Evolutionary conservation across 2,888 invertebrate genomes (phyloP).

Genomic region (Standfussiana lucernea): DNA sequence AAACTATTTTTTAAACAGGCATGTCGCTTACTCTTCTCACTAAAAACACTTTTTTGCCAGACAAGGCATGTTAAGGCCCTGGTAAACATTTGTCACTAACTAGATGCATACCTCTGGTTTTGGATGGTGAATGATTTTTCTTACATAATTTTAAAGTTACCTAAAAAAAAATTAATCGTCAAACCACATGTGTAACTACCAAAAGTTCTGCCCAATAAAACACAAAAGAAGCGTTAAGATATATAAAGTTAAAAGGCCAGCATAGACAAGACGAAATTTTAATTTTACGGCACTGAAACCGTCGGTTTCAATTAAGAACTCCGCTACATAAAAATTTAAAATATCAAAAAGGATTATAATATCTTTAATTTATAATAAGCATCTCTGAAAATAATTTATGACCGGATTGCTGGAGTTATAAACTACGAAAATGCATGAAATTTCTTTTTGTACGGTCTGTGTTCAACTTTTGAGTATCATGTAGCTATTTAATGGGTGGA

Average conservation of each 20-base stretch:
- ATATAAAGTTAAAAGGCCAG: conserved; percentile 27
- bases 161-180: not conserved
- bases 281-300: conserved; percentile 54
- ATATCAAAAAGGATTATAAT: conserved; percentile 57
- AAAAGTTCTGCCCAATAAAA: conserved; percentile 31
- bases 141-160: not conserved
- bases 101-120: not conserved
- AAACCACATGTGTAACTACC: not conserved
- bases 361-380: conserved; percentile 53
- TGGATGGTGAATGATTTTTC: not conserved
- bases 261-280: conserved; percentile 26
- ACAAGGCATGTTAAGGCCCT: not conserved
- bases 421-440: conserved; percentile 53
- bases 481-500: conserved; percentile 53
- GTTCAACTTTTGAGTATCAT: conserved; percentile 42
- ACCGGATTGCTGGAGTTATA: conserved; percentile 55
- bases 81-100: not conserved
- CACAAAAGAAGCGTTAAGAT: conserved; percentile 9
- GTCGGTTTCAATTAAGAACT: conserved; percentile 58
- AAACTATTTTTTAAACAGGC: not conserved
- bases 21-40: not conserved
- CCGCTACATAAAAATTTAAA: conserved; percentile 42
- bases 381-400: conserved; percentile 59
- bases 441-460: conserved; percentile 31
- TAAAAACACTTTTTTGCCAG: not conserved